These are phyloP conservation scores for Tachina grossa DNA, from an alignment of 2,888 invertebrate species.

Conservation along the genomic window DNA sequence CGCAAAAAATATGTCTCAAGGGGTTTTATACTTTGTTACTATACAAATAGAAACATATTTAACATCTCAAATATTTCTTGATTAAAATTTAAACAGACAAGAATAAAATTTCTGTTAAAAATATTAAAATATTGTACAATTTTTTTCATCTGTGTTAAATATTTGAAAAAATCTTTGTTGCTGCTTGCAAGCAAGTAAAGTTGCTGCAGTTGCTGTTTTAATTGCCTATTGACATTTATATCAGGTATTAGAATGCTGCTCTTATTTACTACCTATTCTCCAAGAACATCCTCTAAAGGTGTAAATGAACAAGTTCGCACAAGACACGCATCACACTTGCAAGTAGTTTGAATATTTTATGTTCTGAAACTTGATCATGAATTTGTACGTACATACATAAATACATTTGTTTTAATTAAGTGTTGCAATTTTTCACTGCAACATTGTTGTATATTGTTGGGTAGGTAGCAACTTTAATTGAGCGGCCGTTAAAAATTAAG, in stretches of 20 bases:
- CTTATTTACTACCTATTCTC: constrained; percentile 31
- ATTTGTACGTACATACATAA: not conserved
- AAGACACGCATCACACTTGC: constrained; percentile 29
- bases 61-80: constrained; percentile 18
- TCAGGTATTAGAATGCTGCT: constrained; percentile 32
- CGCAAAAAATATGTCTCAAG: constrained; percentile 40
- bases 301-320: constrained; percentile 8
- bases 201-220: not conserved
- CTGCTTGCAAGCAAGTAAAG: not conserved
- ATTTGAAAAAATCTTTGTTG: constrained; percentile 6
- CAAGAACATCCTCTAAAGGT: not conserved
- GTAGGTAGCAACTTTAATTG: constrained; percentile 38
- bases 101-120: not conserved
- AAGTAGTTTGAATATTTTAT: constrained; percentile 29
- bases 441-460: constrained; percentile 40
- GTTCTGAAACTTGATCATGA: not conserved
- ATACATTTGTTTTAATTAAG: not conserved
- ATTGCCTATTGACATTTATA: constrained; percentile 47
- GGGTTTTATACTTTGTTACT: constrained; percentile 13
- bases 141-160: not conserved
- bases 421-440: constrained; percentile 21
- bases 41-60: not conserved
- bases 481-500: constrained; percentile 44
- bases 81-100: constrained; percentile 14
- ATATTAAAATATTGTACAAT: not conserved